Conservation (phyloP, 2,888 invertebrate species). For the Margaritifera margaritifera region DNA sequence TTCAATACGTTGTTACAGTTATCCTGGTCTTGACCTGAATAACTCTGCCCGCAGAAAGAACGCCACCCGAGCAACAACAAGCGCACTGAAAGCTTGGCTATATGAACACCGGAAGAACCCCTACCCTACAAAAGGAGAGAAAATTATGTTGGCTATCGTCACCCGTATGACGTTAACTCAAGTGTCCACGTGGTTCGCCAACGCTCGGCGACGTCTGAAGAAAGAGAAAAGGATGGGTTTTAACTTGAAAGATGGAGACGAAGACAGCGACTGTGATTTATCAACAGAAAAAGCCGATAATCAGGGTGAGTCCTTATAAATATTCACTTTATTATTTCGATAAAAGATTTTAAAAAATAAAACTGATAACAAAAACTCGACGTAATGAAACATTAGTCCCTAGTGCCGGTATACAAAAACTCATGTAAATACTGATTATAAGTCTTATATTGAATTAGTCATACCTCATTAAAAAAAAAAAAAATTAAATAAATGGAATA, state of each 20-base stretch:
- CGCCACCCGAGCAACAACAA: constrained; percentile 97
- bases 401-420: no score
- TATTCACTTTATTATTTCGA: no score
- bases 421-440: no score
- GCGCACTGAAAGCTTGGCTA: constrained; percentile 96
- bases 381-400: no score
- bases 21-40: constrained; percentile 82
- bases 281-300: no score
- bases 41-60: constrained; percentile 89
- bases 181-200: constrained; percentile 97
- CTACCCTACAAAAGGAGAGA: constrained; percentile 96
- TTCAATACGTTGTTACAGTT: constrained; percentile 35
- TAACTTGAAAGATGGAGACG: constrained; percentile 65
- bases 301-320: no score
- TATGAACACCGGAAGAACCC: constrained; percentile 97
- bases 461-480: no score
- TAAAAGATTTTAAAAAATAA: no score
- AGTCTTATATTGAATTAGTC: no score
- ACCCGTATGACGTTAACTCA: constrained; percentile 94
- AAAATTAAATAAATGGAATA: no score
- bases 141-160: constrained; percentile 95
- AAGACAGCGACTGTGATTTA: no score
- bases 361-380: no score
- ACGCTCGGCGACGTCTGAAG: constrained; percentile 92
- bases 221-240: constrained; percentile 99